Evolutionary conservation across 2,797 vertebrate species (phyloP).

Genomic region (Lepilemur ruficaudatus): DNA sequence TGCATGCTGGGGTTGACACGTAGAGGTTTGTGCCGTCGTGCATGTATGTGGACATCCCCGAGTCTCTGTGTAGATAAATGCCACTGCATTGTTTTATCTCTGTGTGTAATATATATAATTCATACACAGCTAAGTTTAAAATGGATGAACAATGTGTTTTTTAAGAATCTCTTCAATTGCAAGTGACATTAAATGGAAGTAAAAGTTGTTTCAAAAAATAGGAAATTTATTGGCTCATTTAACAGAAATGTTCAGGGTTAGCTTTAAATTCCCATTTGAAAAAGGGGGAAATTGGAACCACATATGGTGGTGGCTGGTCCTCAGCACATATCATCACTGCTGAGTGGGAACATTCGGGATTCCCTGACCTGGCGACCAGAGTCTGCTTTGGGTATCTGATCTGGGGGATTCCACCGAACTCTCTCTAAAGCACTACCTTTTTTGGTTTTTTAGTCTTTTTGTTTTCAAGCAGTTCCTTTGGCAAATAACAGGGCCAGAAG

Average conservation of each 20-base stretch:
- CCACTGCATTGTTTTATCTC: neutral
- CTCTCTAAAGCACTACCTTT: neutral
- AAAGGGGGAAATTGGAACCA: neutral
- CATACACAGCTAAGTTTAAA: neutral
- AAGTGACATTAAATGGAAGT: neutral
- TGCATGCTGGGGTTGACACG: neutral
- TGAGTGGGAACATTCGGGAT: neutral
- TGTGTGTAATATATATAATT: neutral
- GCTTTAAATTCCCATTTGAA: neutral
- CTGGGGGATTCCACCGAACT: neutral
- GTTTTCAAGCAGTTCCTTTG: neutral
- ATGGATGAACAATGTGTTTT: neutral
- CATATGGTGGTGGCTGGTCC: neutral
- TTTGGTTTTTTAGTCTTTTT: neutral
- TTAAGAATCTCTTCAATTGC: neutral
- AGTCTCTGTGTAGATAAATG: neutral
- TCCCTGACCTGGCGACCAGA: neutral
- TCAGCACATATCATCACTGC: neutral
- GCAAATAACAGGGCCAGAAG: neutral
- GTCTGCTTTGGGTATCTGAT: neutral
- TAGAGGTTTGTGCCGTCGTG: neutral
- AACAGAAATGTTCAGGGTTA: neutral
- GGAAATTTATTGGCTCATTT: neutral
- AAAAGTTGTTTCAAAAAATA: neutral
- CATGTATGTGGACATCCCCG: rapidly evolving